Base-by-base conservation (phyloP, 2,113 vertebrate species). In the Trinectes maculatus region DNA sequence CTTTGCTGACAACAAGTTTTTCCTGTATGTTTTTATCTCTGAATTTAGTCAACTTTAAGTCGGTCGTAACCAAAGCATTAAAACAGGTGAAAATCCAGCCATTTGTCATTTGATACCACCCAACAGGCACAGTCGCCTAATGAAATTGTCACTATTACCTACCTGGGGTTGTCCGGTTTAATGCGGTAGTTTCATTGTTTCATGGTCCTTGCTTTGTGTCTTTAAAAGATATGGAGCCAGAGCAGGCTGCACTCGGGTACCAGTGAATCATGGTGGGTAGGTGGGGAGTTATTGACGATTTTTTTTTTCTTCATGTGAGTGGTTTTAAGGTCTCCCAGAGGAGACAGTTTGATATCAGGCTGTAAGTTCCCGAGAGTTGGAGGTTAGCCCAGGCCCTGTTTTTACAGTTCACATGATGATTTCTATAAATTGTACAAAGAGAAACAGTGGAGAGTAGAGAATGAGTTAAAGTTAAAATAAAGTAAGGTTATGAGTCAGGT, bases 311-410 rank as follows among this genome's bases (percentile, higher is more conserved):
- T 81, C 79, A 75, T 82, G 60, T 74, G 73, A 80, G 64, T 69
- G 79, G 57, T 85, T 88, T 89, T 84, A 83, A 83, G 74, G 76
- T 80, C 64, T 65, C 78, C 67, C 52, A 31, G 51, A 39, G 60
- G 65, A 77, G 67, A 74, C 64, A 43, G 77, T 56, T 79, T 75
- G 63, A 77, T 76, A 69, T 77, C 69, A 59, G 63, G 26, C 58
- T 43, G 61, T 37, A 40, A 67, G 57, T 57, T 73, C 57, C 58
- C 48, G 68, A 62, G 78, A 72, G 65, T 58, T 56, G 51, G 21
- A 69, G 54, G 62, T 61, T 40, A 33, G 42, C 46, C 44, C 37
- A 19, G 13, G 13, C 42, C 26, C 11, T 36, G 29, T 71, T 74
- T 53, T 57, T 12, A 21, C 48, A 18, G 24, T n/a, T n/a, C n/a